Percentiles rank a stretch among this genome's conserved stretches.
Evolutionary conservation across 1,140 invertebrate genomes (phyloP).

Genomic region (Gryon sp.): DNA sequence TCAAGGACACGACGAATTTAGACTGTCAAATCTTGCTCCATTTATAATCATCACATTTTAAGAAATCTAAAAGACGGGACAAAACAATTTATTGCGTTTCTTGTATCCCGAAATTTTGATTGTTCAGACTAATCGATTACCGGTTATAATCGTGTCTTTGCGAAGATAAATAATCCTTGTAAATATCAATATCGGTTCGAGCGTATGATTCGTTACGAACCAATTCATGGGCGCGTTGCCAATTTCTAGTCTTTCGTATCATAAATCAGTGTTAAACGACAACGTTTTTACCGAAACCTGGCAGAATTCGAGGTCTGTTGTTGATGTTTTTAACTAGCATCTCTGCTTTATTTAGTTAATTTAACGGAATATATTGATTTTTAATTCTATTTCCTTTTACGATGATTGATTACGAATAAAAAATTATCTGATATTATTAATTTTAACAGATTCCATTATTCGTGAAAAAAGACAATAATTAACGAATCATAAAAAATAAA

Average conservation of each 20-base stretch:
- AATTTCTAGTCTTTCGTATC: slow-evolving; percentile 52
- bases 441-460: too few relatives aligned
- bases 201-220: slow-evolving; percentile 35
- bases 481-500: too few relatives aligned
- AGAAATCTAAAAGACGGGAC: not conserved
- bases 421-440: too few relatives aligned
- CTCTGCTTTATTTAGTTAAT: too few relatives aligned
- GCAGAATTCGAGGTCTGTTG: slow-evolving; percentile 11
- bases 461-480: too few relatives aligned
- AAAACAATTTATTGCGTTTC: slow-evolving; percentile 4
- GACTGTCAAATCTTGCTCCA: slow-evolving; percentile 13
- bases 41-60: slow-evolving; percentile 2
- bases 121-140: slow-evolving; percentile 6
- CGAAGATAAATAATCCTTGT: slow-evolving; percentile 44
- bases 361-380: too few relatives aligned
- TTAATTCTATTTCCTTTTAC: too few relatives aligned
- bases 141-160: slow-evolving; percentile 20
- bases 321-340: slow-evolving; percentile 19
- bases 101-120: not conserved
- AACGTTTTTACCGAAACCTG: slow-evolving; percentile 9
- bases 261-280: slow-evolving; percentile 21
- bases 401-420: too few relatives aligned
- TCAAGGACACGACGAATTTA: slow-evolving; percentile 22
- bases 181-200: slow-evolving; percentile 51
- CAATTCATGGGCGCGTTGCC: slow-evolving; percentile 53